A percentile compares a stretch with the other conserved stretches of the same genome.
Conservation (phyloP, 2,113 vertebrate species). For the Gymnobelideus leadbeateri region DNA sequence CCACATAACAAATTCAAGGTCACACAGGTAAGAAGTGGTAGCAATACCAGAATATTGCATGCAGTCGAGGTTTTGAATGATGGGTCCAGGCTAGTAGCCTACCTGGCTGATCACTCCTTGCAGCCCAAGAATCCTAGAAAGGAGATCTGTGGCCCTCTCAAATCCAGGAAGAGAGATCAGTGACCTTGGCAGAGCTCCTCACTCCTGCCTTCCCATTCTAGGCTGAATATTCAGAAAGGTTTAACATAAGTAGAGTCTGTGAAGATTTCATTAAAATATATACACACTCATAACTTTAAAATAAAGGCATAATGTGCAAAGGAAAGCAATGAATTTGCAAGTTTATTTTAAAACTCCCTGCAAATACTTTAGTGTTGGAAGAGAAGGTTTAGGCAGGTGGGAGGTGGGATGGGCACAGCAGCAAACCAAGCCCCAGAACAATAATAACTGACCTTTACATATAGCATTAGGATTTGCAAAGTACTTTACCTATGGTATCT, state of each 20-base stretch:
- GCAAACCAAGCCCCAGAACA: not conserved
- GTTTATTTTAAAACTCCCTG: not conserved
- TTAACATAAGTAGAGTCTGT: not conserved
- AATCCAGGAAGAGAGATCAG: not conserved
- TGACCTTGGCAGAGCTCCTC: not conserved
- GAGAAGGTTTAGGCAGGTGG: not conserved
- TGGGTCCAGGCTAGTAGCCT: not conserved
- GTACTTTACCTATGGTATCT: not conserved
- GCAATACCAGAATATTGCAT: no score
- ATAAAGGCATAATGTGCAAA: not conserved
- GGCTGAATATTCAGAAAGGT: not conserved
- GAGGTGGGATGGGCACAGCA: not conserved
- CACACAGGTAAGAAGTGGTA: not conserved
- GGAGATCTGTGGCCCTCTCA: not conserved
- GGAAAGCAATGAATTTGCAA: not conserved
- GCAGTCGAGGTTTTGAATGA: not conserved
- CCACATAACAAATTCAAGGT: not conserved
- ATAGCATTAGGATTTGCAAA: not conserved
- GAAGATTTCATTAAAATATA: not conserved
- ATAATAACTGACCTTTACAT: not conserved
- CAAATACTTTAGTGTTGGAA: not conserved
- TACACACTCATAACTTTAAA: not conserved
- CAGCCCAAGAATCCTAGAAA: not conserved
- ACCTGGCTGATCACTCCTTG: not conserved
- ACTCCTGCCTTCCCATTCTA: not conserved